Evolutionary conservation across 2,888 invertebrate genomes (phyloP), one percentile per base, ranked within the genome.

Genomic region (Zygogramma bicolorata): DNA sequence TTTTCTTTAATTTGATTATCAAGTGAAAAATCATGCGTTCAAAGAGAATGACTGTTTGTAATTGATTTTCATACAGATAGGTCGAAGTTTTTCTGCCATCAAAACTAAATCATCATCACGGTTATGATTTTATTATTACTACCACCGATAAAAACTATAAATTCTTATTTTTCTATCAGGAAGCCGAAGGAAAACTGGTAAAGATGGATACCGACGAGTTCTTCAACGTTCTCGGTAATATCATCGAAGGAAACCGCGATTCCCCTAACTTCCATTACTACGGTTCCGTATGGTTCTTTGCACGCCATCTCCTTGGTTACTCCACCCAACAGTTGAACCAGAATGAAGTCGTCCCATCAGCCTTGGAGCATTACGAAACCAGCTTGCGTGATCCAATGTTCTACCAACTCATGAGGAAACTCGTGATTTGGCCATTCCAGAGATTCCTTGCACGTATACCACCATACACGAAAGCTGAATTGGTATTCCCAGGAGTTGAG

Each of bases 371-470:
- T 79, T 90, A 89, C 80, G 90, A 92, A 81, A 92, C 92, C 10
- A 88, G 90, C 5, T 86, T 92, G 20, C 90, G 92, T 63, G 93
- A 93, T 81, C 93, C 93, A 10, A 90, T 90, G 29, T 93, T 92
- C 89, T 94, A 91, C 86, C 90, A 91, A 84, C 88, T 93, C 70
- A 90, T 88, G 89, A 91, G 91, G 82, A 90, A 90, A 75, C 88
- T 93, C 74, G 84, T 89, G 29, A 13, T 53, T 0, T 84, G 88
- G 38, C 86, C 92, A 62, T 92, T 92, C 89, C 86, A 88, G 61
- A 53, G 53, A n/a, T 93, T 92, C 89, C 90, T 91, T 79, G 82
- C 89, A 75, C 85, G 89, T 58, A 86, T 93, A 31, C 89, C 90
- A 46, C 81, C 86, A 0, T 93, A 94, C 88, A 91, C 89, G 65